These are phyloP conservation scores for Pandemis corylana DNA, from an alignment of 2,888 invertebrate species.

Conservation along the genomic window DNA sequence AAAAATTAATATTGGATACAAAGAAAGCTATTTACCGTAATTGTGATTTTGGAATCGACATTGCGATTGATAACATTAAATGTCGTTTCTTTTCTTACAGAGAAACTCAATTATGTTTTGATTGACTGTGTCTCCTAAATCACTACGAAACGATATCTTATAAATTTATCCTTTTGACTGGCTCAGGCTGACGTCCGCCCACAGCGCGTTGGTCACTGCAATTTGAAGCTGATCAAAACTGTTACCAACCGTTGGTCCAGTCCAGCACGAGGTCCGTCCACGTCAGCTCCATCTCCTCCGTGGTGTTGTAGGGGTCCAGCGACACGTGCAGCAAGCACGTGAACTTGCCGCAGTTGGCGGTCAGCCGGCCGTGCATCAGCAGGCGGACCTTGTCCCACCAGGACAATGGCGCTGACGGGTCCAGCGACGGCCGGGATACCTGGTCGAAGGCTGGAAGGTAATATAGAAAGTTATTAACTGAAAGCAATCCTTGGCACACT, in stretches of 20 bases:
- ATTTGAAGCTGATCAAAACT: no score
- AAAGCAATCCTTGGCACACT: not conserved
- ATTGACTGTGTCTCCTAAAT: no score
- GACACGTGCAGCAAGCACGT: constrained; percentile 98
- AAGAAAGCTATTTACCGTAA: no score
- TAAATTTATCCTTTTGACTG: no score
- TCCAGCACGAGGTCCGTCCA: constrained; percentile 97
- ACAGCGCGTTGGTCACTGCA: no score
- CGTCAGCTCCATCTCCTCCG: constrained; percentile 99
- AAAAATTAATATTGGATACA: no score
- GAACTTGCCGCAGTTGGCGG: constrained; percentile 93
- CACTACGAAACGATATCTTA: no score
- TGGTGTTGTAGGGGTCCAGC: constrained; percentile 98
- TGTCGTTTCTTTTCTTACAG: no score
- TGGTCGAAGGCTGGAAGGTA: constrained; percentile 89
- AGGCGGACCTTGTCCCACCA: constrained; percentile 99
- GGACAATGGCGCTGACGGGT: constrained; percentile 96
- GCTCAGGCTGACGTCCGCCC: no score
- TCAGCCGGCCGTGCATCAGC: constrained; percentile 95
- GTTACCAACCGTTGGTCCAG: constrained; percentile 90
- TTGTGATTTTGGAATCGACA: no score
- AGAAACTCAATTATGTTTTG: no score
- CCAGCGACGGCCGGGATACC: constrained; percentile 93
- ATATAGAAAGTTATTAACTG: not conserved
- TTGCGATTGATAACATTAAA: no score